Evolutionary conservation across 2,113 vertebrate genomes (phyloP), one percentile per base, ranked within the genome.

Genomic region (Aptenodytes patagonicus): DNA sequence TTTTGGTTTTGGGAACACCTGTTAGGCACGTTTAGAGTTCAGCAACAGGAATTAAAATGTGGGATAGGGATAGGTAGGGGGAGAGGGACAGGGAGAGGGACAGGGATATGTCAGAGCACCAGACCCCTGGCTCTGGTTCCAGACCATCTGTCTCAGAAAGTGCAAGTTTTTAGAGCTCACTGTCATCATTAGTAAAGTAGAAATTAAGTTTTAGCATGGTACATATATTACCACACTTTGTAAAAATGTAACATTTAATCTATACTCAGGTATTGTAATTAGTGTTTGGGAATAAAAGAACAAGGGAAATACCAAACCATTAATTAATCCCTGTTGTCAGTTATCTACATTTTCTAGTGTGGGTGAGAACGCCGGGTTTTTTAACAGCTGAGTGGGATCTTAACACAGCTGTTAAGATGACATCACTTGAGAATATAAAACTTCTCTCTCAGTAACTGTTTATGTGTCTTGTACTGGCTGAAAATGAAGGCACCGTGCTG

Each of bases 231-330:
- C 42, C 54, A 72, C 60, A 65, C 61, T 91, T 93, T 81, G 77
- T 96, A 68, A 94, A 94, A 96, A 91, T 66, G 80, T 83, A 95
- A 58, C 71, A 77, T 92, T 96, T 95, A 95, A 87, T 93, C 96
- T 97, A 96, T 94, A 96, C 72, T 92, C 95, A 90, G 57, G 70
- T 64, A 89, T 32, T 93, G 83, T 66, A 97, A 97, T 97, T 98
- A 98, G 85, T 83, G 66, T 82, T 52, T 9, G 26, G 83, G 58
- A 98, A 94, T 79, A 90, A 95, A 96, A 96, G 95, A 89, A 89
- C 83, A 89, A 88, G 83, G 80, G 87, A 95, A 90, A 88, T 93
- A 83, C 15, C 29, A 90, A 97, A 76, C 83, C 73, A 80, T 83
- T 97, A 97, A 90, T 97, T 95, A 87, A 94, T 97, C 36, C 46